Evolutionary conservation across 2,113 vertebrate genomes (phyloP).

Genomic region (Rhadina sibilatrix): DNA sequence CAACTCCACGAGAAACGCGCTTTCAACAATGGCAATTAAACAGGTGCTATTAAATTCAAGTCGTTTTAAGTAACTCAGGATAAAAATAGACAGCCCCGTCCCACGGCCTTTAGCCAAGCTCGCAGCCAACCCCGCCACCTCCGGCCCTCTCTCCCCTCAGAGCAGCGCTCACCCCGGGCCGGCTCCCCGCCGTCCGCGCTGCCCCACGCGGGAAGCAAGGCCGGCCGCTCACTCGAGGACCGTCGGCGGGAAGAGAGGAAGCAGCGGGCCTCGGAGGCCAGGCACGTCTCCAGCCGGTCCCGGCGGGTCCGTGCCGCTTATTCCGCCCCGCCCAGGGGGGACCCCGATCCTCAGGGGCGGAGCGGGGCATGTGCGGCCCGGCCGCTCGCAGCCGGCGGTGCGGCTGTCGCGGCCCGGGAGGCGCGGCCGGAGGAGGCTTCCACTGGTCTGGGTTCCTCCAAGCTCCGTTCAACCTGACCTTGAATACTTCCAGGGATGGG

Average conservation of each 20-base stretch:
- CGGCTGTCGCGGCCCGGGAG: fast-evolving
- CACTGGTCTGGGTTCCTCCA: fast-evolving
- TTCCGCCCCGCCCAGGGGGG: neutral
- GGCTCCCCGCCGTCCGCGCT: too few relatives aligned
- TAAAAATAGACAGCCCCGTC: fast-evolving
- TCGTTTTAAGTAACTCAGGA: fast-evolving
- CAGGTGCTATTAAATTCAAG: fast-evolving
- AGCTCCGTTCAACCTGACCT: too few relatives aligned
- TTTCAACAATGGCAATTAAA: fast-evolving
- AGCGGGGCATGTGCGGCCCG: neutral
- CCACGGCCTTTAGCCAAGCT: neutral
- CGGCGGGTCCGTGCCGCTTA: fast-evolving
- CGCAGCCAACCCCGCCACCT: too few relatives aligned
- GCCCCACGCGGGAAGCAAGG: neutral
- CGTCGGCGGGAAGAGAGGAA: fast-evolving
- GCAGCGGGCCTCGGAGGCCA: fast-evolving
- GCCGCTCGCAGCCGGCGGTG: fast-evolving
- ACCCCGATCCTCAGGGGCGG: neutral
- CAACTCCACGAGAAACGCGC: neutral
- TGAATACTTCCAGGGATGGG: neutral
- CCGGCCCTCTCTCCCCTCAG: neutral
- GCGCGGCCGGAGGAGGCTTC: fast-evolving
- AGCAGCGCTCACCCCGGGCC: neutral
- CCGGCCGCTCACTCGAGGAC: neutral
- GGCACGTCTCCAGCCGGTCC: fast-evolving